These are phyloP conservation scores for Myodes glareolus DNA, from an alignment of 2,113 vertebrate genomes.

Conservation along the genomic window DNA sequence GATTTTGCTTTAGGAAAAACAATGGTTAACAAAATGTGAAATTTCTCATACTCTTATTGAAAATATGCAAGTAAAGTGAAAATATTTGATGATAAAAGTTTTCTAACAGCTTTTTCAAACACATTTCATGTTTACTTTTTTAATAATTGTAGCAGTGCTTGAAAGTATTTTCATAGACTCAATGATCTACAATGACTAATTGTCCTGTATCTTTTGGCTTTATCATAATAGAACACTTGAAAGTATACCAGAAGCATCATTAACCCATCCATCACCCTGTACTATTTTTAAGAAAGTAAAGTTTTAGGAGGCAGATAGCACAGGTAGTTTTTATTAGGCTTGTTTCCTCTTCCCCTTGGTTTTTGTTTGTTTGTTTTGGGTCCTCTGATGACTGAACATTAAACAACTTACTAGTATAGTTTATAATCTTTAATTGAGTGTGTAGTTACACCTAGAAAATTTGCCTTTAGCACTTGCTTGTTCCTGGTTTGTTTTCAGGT, in stretches of 20 bases:
- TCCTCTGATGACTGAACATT: conserved; percentile 29
- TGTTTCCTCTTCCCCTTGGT: not conserved
- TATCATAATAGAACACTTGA: not conserved
- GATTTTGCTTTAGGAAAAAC: conserved; percentile 40
- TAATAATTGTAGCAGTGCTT: not conserved
- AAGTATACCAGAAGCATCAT: not conserved
- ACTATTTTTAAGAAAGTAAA: not conserved
- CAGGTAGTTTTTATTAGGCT: conserved; percentile 10
- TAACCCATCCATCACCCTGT: not conserved
- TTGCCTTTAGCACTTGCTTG: conserved; percentile 33
- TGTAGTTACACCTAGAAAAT: not conserved
- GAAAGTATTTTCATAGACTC: not conserved
- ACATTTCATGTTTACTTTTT: conserved; percentile 25
- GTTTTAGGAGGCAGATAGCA: not conserved
- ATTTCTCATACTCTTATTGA: not conserved
- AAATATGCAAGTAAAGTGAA: conserved; percentile 7
- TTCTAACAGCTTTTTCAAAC: not conserved
- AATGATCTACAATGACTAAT: not conserved
- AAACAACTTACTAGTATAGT: not conserved
- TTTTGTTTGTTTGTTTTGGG: not conserved
- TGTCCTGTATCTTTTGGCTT: conserved; percentile 40
- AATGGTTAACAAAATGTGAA: conserved; percentile 38
- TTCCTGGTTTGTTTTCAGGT: not conserved
- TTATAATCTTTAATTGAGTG: conserved; percentile 32
- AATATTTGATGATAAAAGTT: not conserved